Evolutionary conservation across 2,888 invertebrate genomes (phyloP).

Genomic region (Drosophila rubida): DNA sequence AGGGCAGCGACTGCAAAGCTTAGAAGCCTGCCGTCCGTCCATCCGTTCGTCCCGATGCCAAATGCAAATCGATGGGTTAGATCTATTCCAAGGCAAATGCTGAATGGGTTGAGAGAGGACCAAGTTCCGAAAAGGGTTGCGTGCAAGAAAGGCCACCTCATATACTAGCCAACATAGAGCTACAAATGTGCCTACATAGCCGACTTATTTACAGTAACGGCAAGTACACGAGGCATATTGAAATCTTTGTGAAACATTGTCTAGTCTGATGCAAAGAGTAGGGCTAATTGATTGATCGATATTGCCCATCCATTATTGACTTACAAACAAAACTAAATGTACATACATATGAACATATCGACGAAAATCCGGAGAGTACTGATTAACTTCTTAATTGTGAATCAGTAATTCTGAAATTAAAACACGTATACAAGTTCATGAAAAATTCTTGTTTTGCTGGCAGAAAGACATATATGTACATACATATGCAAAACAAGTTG

Average conservation of each 20-base stretch:
- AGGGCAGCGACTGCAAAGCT: constrained; percentile 42
- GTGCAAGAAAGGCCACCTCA: neutral
- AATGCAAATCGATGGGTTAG: constrained; percentile 48
- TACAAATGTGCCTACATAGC: neutral
- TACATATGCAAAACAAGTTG: neutral
- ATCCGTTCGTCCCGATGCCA: constrained; percentile 4
- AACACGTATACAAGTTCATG: neutral
- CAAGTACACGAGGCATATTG: neutral
- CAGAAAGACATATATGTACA: too few species aligned
- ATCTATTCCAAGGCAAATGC: constrained; percentile 33
- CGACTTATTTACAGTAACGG: neutral
- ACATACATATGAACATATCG: too few species aligned
- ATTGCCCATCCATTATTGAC: neutral
- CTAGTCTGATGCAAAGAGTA: neutral
- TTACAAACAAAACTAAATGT: too few species aligned
- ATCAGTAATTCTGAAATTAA: neutral
- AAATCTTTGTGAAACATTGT: neutral
- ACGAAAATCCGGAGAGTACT: neutral
- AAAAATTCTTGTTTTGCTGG: neutral
- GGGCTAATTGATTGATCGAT: neutral
- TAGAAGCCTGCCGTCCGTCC: constrained; percentile 13
- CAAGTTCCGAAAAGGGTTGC: constrained; percentile 9
- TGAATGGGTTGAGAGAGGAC: constrained; percentile 35
- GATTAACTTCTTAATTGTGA: neutral
- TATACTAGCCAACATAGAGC: constrained; percentile 2